Conservation (phyloP, 2,113 vertebrate species). For the Amphiprion ocellaris region DNA sequence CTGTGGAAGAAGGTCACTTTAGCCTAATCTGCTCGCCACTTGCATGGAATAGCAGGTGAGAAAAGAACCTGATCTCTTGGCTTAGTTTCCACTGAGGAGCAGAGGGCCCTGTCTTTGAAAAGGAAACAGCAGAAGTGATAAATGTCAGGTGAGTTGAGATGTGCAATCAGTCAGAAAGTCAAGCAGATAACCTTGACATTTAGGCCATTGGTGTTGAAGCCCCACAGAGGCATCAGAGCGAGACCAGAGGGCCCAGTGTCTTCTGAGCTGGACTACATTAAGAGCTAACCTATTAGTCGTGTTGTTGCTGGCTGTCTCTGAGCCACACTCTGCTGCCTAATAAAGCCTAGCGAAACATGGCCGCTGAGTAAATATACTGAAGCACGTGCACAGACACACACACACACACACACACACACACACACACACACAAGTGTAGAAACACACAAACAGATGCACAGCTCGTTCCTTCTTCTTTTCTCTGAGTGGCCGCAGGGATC, state of each 20-base stretch:
- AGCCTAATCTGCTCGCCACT: neutral
- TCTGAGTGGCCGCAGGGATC: conserved; percentile 88
- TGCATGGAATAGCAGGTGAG: neutral
- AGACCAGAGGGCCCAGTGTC: conserved; percentile 76
- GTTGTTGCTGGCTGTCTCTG: conserved; percentile 90
- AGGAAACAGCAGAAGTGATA: conserved; percentile 67
- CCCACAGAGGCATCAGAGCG: conserved; percentile 59
- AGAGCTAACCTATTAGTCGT: conserved; percentile 90
- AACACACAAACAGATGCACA: conserved; percentile 80
- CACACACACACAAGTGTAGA: neutral
- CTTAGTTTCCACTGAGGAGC: conserved; percentile 26
- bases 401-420: neutral
- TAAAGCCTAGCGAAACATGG: conserved; percentile 90
- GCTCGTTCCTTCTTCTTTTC: conserved; percentile 75
- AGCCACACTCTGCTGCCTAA: conserved; percentile 88
- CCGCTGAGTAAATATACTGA: conserved; percentile 90
- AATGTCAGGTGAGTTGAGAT: conserved; percentile 88
- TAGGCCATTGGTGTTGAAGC: conserved; percentile 79
- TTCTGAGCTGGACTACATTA: conserved; percentile 86
- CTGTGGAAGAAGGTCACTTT: conserved; percentile 8
- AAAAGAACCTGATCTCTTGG: neutral
- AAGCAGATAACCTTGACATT: conserved; percentile 93
- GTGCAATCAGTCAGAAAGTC: conserved; percentile 83
- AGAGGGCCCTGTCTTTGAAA: conserved; percentile 83
- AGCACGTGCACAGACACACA: conserved; percentile 53